A percentile compares a stretch with the other conserved stretches of the same genome.
Evolutionary conservation across 2,113 vertebrate genomes (phyloP).

Genomic region (Bostrychus sinensis): DNA sequence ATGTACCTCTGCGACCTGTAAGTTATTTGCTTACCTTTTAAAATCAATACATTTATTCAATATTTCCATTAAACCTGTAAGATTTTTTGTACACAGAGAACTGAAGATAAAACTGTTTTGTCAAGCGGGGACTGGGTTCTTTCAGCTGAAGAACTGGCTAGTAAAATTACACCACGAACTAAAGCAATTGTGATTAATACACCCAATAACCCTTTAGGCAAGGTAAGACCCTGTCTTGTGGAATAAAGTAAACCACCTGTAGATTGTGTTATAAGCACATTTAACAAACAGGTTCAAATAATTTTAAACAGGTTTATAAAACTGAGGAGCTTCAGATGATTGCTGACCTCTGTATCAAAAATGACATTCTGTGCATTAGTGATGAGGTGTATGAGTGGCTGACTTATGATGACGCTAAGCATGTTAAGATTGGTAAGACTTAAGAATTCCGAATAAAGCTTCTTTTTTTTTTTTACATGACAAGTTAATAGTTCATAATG

Average conservation of each 20-base stretch:
- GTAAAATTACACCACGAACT: constrained; percentile 86
- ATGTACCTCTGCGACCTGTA: constrained; percentile 86
- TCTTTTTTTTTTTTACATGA: background rate
- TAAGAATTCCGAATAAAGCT: background rate
- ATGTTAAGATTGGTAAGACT: constrained; percentile 87
- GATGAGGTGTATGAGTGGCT: constrained; percentile 98
- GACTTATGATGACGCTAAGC: constrained; percentile 84
- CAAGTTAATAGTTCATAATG: background rate
- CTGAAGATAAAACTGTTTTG: constrained; percentile 52
- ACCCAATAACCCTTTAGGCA: constrained; percentile 95
- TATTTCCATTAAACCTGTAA: background rate
- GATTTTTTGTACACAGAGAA: constrained; percentile 69
- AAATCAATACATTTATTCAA: background rate
- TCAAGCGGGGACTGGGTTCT: constrained; percentile 89
- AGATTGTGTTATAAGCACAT: background rate
- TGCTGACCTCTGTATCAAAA: constrained; percentile 87
- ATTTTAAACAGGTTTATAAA: constrained; percentile 84
- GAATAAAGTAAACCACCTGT: background rate
- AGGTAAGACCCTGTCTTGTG: constrained; percentile 77
- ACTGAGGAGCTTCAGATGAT: constrained; percentile 86
- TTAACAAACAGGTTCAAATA: background rate
- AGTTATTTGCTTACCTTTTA: constrained; percentile 55
- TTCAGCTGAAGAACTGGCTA: constrained; percentile 85
- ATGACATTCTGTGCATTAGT: constrained; percentile 86
- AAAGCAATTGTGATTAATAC: constrained; percentile 93